Base-by-base conservation (phyloP, 2,797 vertebrate species). In the Enoplosus armatus region DNA sequence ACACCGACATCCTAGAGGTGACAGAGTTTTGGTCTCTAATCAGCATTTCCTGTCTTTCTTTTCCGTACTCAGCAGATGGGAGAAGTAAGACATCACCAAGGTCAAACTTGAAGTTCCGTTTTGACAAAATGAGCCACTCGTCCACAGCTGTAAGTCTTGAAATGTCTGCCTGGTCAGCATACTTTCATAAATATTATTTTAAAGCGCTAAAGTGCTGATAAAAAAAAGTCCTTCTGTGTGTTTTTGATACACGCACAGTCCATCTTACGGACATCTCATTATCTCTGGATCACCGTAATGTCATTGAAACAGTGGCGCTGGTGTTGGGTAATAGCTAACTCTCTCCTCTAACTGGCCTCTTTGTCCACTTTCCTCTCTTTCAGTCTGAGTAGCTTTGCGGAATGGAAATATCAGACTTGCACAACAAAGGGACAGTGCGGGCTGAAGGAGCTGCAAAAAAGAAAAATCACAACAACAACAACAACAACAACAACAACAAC, bases 71-170 rank as follows among this genome's bases (percentile, higher is more conserved):
- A 58, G 27, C 66, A 95, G 98, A 98, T 89, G 85, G 94, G 67
- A 99, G 97, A 92, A 97, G 88, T 91, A 97, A 97, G 90, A 98
- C 96, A 43, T 99, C 98, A 67, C 97, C 97, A 0, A 95, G 97
- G 95, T 97, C 97, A 79, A 98, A 96, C 92, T 95, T 99, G 95
- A 99, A 99, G 94, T 99, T 99, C 75, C 96, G 97, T 88, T 99
- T 99, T 26, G 97, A 98, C 94, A 98, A 99, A 93, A 96, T 99
- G 93, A 98, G 96, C 92, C 97, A 98, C 11, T 88, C 93, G 2
- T 92, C 96, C 85, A 95, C 95, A 85, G 81, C 92, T 87, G 98
- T 96, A 86, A 95, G 93, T 92, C 15, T 48, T 16, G 22, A 2
- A 14, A 47, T 3, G 4, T 6, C 24, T 45, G 3, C 22, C 47